Base-by-base conservation (phyloP, 2,797 vertebrate genomes). In the Macroramphosus scolopax region DNA sequence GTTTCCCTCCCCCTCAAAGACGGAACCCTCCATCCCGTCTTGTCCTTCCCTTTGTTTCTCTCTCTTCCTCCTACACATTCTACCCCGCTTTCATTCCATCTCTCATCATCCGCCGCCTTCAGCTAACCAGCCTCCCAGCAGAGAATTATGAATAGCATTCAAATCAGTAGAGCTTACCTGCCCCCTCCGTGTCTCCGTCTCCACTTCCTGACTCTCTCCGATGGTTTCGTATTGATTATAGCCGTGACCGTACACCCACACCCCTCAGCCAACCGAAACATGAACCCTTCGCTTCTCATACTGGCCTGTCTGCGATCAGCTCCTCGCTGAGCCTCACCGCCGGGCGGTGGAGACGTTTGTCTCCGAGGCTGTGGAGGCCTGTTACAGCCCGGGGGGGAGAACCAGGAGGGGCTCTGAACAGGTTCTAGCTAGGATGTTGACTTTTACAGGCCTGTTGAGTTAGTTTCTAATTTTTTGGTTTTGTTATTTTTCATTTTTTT, bases 101-200 rank as follows among this genome's bases (percentile, higher is more conserved):
- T 76, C 68, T 77, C 74, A 81, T 82, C 78, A 80, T 77, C 78
- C 53, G 43, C 76, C 57, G 72, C 82, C 80, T 79, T 77, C 76
- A 80, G 80, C 76, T 37, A 51, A 70, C 60, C 60, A 49, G 50
- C 72, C 77, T 78, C 78, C 67, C 77, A 80, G 70, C 65, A 64
- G 78, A 80, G 77, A 77, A 68, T 77, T 82, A 81, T 76, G 82
- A 86, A 82, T 77, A 84, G 78, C 78, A 86, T 82, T 81, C 51
- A 81, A 77, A 86, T 85, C 75, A 78, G 76, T 54, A 1, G 68
- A 63, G 77, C 61, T 71, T 72, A 28, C 51, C 58, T 59, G 56
- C 63, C 62, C 65, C 52, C 68, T 57, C 48, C n/a, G 1, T 6
- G 32, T 62, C 70, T 67, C 55, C 37, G 61, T 44, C 69, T 79